Evolutionary conservation across 2,888 invertebrate genomes (phyloP).

Genomic region (Cephonodes hylas): DNA sequence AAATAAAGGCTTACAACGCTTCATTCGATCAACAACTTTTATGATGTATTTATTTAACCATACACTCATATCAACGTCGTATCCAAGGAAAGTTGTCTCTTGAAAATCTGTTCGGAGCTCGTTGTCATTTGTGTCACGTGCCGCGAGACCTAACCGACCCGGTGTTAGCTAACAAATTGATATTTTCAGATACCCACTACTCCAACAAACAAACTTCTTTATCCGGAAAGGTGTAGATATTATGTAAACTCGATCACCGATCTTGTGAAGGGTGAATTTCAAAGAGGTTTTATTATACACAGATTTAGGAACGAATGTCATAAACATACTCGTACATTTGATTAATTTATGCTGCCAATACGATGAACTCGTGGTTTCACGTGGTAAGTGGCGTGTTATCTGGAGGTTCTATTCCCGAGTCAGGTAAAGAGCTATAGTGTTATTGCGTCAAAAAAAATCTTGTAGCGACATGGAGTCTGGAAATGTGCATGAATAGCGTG

Average conservation of each 20-base stretch:
- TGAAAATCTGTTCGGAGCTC: slow-evolving; percentile 45
- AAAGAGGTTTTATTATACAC: neutral
- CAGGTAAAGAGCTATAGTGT: too few relatives aligned
- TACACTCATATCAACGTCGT: slow-evolving; percentile 38
- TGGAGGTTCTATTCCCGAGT: too few relatives aligned
- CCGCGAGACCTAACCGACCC: slow-evolving; percentile 48
- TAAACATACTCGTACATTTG: too few relatives aligned
- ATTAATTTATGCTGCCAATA: too few relatives aligned
- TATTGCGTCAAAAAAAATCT: too few relatives aligned
- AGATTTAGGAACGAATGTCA: neutral
- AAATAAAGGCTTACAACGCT: neutral
- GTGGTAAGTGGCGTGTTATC: too few relatives aligned
- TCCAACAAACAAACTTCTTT: slow-evolving; percentile 46
- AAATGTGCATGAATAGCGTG: too few relatives aligned
- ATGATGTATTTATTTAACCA: neutral
- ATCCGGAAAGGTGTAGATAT: slow-evolving; percentile 24
- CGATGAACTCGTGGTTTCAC: too few relatives aligned
- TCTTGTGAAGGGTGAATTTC: neutral
- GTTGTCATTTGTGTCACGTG: slow-evolving; percentile 58
- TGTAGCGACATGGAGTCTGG: too few relatives aligned
- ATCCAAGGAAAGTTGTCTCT: slow-evolving; percentile 41
- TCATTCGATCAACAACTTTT: neutral
- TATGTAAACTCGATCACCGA: slow-evolving; percentile 16
- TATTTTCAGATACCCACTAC: slow-evolving; percentile 62
- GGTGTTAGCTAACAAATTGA: slow-evolving; percentile 68